These are phyloP conservation scores for Sinosuthora webbiana DNA, from an alignment of 2,113 vertebrate genomes.

Conservation along the genomic window DNA sequence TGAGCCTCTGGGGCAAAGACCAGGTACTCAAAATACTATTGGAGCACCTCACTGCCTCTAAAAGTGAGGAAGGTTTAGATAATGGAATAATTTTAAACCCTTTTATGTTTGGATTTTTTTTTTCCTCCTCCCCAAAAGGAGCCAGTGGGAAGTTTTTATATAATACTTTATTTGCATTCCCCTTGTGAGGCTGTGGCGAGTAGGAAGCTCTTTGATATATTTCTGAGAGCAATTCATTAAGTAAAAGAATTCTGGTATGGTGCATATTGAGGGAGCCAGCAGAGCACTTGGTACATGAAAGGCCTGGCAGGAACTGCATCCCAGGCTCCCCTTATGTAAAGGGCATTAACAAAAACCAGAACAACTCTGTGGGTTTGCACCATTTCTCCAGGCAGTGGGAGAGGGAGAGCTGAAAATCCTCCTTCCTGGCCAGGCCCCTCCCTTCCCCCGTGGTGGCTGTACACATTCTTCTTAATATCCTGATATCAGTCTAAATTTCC, in stretches of 20 bases:
- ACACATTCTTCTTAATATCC: background rate
- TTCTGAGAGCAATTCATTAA: constrained; percentile 27
- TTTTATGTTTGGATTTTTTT: background rate
- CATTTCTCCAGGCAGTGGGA: background rate
- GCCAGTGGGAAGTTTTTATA: constrained; percentile 39
- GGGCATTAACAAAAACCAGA: background rate
- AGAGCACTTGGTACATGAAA: background rate
- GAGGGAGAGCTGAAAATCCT: background rate
- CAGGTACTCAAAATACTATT: background rate
- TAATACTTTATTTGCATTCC: constrained; percentile 48
- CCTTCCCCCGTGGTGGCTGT: background rate
- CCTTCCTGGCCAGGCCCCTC: background rate
- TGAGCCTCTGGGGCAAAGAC: background rate
- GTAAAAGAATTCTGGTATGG: background rate
- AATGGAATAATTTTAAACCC: background rate
- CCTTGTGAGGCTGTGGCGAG: background rate
- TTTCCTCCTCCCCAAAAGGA: background rate
- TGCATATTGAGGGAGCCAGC: background rate
- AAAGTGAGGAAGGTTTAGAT: background rate
- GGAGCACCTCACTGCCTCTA: background rate
- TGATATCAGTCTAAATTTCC: background rate
- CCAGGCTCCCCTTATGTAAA: background rate
- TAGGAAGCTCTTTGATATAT: constrained; percentile 30
- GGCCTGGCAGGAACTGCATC: background rate
- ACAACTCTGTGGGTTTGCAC: background rate